Percentiles rank a stretch among this genome's conserved stretches.
Evolutionary conservation across 2,113 vertebrate genomes (phyloP).

Genomic region (Rhinopomastus cyanomelas): DNA sequence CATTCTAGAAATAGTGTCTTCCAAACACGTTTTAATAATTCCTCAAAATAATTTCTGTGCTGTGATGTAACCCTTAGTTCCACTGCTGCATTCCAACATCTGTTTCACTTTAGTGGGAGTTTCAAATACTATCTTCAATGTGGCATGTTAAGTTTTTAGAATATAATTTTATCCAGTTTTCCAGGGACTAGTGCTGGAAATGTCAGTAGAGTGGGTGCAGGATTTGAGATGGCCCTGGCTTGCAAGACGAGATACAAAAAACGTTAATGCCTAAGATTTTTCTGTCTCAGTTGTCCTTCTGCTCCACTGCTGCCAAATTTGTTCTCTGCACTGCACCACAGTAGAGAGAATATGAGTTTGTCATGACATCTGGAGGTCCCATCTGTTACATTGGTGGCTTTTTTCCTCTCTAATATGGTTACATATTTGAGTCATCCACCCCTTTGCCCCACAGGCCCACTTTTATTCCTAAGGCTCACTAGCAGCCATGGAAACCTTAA

Average conservation of each 20-base stretch:
- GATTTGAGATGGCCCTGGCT: neutral
- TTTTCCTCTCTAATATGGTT: neutral
- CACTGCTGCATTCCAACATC: conserved; percentile 43
- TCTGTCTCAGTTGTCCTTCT: neutral
- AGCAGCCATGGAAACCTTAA: neutral
- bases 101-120: conserved; percentile 48
- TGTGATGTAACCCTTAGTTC: neutral
- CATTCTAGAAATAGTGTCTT: neutral
- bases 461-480: neutral
- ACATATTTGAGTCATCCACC: neutral
- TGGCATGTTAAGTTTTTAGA: neutral
- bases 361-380: neutral
- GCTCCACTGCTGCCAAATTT: neutral
- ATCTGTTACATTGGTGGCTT: neutral
- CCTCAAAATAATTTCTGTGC: neutral
- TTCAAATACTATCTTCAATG: neutral
- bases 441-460: neutral
- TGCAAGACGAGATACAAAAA: neutral
- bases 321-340: fast-evolving
- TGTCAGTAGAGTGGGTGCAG: neutral
- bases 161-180: neutral
- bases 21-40: neutral
- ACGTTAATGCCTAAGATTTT: neutral
- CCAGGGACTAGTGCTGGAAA: neutral
- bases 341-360: too few relatives aligned